These are phyloP conservation scores for Larimichthys polyactis DNA, from an alignment of 2,113 vertebrate species.

Conservation along the genomic window DNA sequence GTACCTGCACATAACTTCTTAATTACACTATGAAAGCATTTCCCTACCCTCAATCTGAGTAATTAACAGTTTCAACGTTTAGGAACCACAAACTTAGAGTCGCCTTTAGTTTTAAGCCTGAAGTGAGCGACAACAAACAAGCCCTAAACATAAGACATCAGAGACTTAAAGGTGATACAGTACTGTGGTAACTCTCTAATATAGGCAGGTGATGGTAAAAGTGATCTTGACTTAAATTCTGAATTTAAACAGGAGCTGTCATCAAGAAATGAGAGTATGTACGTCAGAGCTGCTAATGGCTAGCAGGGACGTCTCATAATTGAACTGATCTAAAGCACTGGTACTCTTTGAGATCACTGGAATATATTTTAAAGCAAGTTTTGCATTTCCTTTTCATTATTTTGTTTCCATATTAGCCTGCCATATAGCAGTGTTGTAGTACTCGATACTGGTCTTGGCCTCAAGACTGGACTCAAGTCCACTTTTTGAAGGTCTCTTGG, in stretches of 20 bases:
- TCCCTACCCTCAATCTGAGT: background rate
- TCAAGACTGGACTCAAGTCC: too few relatives aligned
- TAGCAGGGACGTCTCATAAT: conserved; percentile 22
- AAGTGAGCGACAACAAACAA: background rate
- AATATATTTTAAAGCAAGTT: too few relatives aligned
- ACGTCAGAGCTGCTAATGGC: conserved; percentile 6
- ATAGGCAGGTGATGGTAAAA: too few relatives aligned
- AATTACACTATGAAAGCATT: background rate
- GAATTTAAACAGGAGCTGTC: background rate
- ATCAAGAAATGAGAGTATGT: too few relatives aligned
- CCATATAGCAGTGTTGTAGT: too few relatives aligned
- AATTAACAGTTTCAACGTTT: background rate
- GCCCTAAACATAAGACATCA: background rate
- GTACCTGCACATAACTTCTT: too few relatives aligned
- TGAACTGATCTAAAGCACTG: background rate
- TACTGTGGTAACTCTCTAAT: background rate
- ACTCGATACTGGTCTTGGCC: too few relatives aligned
- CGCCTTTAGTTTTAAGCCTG: background rate
- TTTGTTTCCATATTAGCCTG: too few relatives aligned
- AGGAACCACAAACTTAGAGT: background rate
- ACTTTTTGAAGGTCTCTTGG: too few relatives aligned
- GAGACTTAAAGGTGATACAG: background rate
- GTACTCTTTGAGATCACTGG: too few relatives aligned
- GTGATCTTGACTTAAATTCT: background rate
- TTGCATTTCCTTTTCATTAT: too few relatives aligned